phyloP scores from a whole-genome alignment of 2,888 invertebrate species.

The Epinotia bilunana region DNA sequence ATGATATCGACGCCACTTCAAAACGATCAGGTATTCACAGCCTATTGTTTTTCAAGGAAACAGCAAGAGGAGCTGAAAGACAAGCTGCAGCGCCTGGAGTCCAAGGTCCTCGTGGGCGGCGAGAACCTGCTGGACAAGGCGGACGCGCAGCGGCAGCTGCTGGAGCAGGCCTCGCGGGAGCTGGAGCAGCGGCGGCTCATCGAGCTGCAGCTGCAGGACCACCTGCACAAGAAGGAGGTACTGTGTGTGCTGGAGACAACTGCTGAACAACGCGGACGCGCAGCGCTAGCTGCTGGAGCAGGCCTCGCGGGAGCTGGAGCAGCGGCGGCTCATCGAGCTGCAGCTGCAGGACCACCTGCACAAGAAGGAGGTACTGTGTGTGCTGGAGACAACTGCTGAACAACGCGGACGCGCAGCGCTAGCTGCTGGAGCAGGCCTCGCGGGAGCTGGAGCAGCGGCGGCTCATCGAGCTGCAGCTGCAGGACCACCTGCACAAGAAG shows the following conservation, averaged over 20 bases:
- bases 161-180: conserved; percentile 94
- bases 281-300: conserved; percentile 63
- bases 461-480: conserved; percentile 91
- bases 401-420: conserved; percentile 93
- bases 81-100: conserved; percentile 95
- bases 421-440: conserved; percentile 84
- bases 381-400: conserved; percentile 89
- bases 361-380: conserved; percentile 82
- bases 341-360: conserved; percentile 92
- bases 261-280: conserved; percentile 97
- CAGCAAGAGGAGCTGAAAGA: conserved; percentile 93
- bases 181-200: conserved; percentile 90
- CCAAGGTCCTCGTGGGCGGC: conserved; percentile 98
- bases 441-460: conserved; percentile 91
- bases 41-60: conserved; percentile 59
- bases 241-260: conserved; percentile 79
- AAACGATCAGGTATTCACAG: not conserved
- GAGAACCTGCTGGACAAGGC: conserved; percentile 99
- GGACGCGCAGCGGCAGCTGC: conserved; percentile 94
- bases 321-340: conserved; percentile 68
- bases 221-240: conserved; percentile 94
- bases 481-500: conserved; percentile 93
- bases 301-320: conserved; percentile 92
- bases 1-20: not conserved
- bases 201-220: conserved; percentile 92